These are phyloP conservation scores for Dinoponera quadriceps DNA, from an alignment of 1,140 invertebrate species.

Conservation along the genomic window DNA sequence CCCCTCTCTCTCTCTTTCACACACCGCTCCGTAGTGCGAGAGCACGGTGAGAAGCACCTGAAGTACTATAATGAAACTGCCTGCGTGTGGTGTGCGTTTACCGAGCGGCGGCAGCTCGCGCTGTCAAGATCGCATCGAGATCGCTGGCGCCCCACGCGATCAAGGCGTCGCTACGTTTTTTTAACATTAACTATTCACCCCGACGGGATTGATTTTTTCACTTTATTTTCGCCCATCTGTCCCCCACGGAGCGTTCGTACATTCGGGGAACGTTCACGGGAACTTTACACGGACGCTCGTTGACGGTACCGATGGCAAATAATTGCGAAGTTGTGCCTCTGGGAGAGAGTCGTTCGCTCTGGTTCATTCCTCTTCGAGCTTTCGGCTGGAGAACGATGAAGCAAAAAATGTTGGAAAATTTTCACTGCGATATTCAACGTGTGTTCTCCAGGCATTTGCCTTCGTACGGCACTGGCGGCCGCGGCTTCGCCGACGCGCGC, in stretches of 20 bases:
- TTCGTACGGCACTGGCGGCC: slow-evolving; percentile 38
- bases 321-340: no score
- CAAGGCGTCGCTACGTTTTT: not conserved
- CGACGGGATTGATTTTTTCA: no score
- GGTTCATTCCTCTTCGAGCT: no score
- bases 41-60: slow-evolving; percentile 48
- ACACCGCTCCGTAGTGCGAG: slow-evolving; percentile 14
- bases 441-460: no score
- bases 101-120: slow-evolving; percentile 63
- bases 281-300: no score
- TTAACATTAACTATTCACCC: not conserved
- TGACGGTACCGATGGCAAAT: no score
- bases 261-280: no score
- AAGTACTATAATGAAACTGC: slow-evolving; percentile 66
- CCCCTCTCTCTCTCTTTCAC: not conserved
- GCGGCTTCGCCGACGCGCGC: slow-evolving; percentile 76
- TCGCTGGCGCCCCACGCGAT: not conserved
- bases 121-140: slow-evolving; percentile 49
- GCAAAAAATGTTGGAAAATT: not conserved
- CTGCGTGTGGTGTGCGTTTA: slow-evolving; percentile 51
- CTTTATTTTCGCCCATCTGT: no score
- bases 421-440: no score
- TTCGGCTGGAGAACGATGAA: no score
- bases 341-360: no score
- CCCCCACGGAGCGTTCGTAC: no score